Percentiles rank a stretch among this genome's conserved stretches.
These are phyloP conservation scores for Carapus acus DNA, from an alignment of 2,797 vertebrate species.

Conservation along the genomic window DNA sequence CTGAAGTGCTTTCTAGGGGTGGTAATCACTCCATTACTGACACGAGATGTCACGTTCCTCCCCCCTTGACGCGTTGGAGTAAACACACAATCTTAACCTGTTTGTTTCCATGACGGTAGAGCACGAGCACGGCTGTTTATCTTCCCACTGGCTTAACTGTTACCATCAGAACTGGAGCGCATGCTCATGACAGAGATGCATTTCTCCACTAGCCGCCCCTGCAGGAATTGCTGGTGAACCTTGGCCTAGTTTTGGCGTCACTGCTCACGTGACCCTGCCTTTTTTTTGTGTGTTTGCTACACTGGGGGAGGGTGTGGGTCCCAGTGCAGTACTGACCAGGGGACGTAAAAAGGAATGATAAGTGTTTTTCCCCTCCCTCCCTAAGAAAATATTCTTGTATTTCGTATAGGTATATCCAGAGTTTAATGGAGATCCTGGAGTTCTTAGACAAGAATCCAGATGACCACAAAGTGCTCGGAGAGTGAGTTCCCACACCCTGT, in stretches of 20 bases:
- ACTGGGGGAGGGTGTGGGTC: background rate
- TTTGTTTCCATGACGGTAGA: constrained; percentile 8
- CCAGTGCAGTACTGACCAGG: background rate
- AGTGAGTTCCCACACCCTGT: constrained; percentile 73
- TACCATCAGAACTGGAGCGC: constrained; percentile 24
- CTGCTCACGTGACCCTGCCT: constrained; percentile 43
- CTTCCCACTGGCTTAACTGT: constrained; percentile 3
- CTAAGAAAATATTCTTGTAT: too few relatives aligned
- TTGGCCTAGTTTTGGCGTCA: constrained; percentile 58
- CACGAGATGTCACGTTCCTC: too few relatives aligned
- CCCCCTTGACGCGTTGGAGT: background rate
- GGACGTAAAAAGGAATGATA: too few relatives aligned
- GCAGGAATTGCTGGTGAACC: constrained; percentile 53
- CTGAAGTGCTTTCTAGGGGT: too few relatives aligned
- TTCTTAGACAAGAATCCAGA: constrained; percentile 86
- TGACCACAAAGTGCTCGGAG: constrained; percentile 77
- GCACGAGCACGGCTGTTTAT: background rate
- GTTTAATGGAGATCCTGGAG: constrained; percentile 89
- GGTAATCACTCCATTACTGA: too few relatives aligned
- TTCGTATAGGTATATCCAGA: constrained; percentile 90
- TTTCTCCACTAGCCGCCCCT: background rate
- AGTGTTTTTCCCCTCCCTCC: too few relatives aligned
- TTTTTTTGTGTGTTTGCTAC: constrained; percentile 11
- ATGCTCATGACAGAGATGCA: too few relatives aligned
- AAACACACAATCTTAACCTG: too few relatives aligned